Evolutionary conservation across 2,113 vertebrate species (phyloP).

Genomic region (Etia nguti): DNA sequence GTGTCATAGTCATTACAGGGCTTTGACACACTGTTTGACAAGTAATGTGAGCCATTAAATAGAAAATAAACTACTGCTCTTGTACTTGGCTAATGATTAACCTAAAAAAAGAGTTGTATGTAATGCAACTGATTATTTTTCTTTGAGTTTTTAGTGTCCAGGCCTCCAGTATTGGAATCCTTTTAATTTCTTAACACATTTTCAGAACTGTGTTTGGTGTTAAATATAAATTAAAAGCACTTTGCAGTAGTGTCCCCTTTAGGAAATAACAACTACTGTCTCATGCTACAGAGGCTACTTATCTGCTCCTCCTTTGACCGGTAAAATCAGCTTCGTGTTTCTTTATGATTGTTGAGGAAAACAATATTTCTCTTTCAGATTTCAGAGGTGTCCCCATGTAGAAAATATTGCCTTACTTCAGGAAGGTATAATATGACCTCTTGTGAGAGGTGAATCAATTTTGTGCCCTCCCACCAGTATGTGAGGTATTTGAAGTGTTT

Average conservation of each 20-base stretch:
- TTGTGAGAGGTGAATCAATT: neutral
- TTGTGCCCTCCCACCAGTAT: neutral
- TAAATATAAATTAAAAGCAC: neutral
- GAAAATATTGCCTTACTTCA: conserved; percentile 17
- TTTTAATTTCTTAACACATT: neutral
- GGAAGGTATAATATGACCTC: neutral
- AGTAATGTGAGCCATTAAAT: neutral
- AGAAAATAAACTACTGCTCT: neutral
- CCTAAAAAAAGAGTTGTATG: neutral
- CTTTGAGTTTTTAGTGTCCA: neutral
- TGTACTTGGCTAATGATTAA: neutral
- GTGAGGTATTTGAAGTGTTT: neutral
- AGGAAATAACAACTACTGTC: neutral
- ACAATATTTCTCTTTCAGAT: neutral
- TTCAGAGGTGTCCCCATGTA: neutral
- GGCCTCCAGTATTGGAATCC: neutral
- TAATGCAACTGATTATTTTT: neutral
- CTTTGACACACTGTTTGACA: neutral
- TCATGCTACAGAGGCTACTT: neutral
- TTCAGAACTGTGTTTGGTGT: neutral
- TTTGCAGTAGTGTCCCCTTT: neutral
- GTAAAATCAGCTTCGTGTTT: neutral
- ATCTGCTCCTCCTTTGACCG: neutral
- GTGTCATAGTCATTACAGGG: neutral
- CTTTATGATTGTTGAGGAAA: neutral